A percentile compares a stretch with the other conserved stretches of the same genome.
Conservation (phyloP, 2,888 invertebrate genomes). For the Notodonta ziczac region DNA sequence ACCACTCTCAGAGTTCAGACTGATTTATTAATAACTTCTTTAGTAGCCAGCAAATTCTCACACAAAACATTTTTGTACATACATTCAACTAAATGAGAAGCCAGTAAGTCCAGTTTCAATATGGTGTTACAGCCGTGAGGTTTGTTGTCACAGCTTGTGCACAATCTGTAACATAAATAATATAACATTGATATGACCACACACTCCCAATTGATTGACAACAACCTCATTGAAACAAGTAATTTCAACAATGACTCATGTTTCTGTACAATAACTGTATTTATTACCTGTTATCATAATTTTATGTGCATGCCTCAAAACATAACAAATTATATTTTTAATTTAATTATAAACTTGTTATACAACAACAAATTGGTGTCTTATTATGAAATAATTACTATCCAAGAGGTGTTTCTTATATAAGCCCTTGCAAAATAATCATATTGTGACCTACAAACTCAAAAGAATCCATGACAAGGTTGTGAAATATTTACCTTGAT, state of each 20-base stretch:
- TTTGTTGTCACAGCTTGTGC: conserved; percentile 96
- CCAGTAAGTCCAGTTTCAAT: conserved; percentile 93
- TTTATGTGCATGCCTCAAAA: conserved; percentile 3
- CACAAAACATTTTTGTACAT: conserved; percentile 79
- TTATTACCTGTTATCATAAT: conserved; percentile 11
- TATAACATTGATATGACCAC: conserved; percentile 2
- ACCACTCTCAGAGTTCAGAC: too few species aligned
- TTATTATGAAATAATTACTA: conserved; percentile 19
- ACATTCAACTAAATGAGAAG: conserved; percentile 95
- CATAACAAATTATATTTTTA: too few species aligned
- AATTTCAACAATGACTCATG: conserved; percentile 3
- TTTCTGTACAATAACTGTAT: conserved; percentile 14
- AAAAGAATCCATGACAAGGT: conserved; percentile 22
- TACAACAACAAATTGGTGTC: conserved; percentile 14
- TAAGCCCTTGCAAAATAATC: conserved; percentile 40
- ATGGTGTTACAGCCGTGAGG: conserved; percentile 93
- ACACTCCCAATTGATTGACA: background rate
- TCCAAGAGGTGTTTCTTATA: conserved; percentile 32
- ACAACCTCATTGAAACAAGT: background rate
- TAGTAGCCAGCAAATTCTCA: background rate
- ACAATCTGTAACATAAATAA: conserved; percentile 84
- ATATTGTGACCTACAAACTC: conserved; percentile 49
- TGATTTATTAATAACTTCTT: too few species aligned
- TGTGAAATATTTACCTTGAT: conserved; percentile 86
- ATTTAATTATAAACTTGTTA: conserved; percentile 6